A percentile compares a stretch with the other conserved stretches of the same genome.
Evolutionary conservation across 1,140 invertebrate species (phyloP).

Genomic region (Saxidomus purpurata): DNA sequence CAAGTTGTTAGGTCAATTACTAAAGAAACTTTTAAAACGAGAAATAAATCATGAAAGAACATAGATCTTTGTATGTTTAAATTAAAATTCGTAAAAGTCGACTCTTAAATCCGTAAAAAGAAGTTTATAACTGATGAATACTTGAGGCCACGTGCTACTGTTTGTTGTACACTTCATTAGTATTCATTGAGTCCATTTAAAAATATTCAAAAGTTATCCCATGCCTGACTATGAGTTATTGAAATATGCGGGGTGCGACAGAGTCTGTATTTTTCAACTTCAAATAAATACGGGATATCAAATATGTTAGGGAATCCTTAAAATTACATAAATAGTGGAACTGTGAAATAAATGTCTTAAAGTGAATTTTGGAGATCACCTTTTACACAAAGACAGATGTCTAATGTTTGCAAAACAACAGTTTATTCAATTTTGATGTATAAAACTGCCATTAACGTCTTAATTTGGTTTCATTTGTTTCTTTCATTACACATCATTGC

Average conservation of each 20-base stretch:
- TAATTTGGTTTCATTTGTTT: slow-evolving; percentile 44
- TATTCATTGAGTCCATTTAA: slow-evolving; percentile 26
- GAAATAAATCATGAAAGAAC: too few species aligned
- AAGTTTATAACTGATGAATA: background rate
- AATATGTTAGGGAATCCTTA: background rate
- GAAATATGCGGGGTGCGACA: background rate
- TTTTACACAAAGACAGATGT: slow-evolving; percentile 22
- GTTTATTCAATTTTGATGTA: slow-evolving; percentile 30
- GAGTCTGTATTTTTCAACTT: background rate
- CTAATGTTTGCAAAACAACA: slow-evolving; percentile 41
- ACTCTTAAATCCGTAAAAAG: too few species aligned
- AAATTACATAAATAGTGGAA: slow-evolving; percentile 22
- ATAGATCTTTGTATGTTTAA: too few species aligned
- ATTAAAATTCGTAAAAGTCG: too few species aligned
- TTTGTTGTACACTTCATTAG: slow-evolving; percentile 59
- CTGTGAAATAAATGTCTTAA: background rate
- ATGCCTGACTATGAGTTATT: background rate
- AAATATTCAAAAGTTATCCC: background rate
- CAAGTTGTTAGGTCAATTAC: background rate
- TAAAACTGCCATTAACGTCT: slow-evolving; percentile 30
- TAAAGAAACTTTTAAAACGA: background rate
- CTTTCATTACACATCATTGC: slow-evolving; percentile 47
- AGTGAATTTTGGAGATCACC: slow-evolving; percentile 21
- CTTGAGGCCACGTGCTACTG: slow-evolving; percentile 39
- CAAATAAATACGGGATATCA: slow-evolving; percentile 18